Conservation (phyloP, 2,113 vertebrate genomes). For the Triplophysa dalaica region DNA sequence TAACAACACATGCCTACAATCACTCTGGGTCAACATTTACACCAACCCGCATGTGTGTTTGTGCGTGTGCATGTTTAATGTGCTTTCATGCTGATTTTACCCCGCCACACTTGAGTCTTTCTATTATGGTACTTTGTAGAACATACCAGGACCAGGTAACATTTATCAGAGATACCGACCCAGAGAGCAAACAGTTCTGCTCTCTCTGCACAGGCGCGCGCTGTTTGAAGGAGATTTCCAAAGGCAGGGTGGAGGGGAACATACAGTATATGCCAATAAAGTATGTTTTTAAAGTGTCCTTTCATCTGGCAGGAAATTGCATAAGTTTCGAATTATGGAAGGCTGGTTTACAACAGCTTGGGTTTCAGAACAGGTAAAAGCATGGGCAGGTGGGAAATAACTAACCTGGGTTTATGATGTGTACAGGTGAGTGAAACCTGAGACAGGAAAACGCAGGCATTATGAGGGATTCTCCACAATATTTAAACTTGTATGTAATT, state of each 20-base stretch:
- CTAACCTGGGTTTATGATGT: constrained; percentile 42
- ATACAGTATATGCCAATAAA: constrained; percentile 43
- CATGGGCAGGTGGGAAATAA: constrained; percentile 33
- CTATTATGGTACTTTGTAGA: constrained; percentile 11
- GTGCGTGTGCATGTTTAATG: neutral
- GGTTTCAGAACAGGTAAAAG: constrained; percentile 32
- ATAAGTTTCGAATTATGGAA: constrained; percentile 15
- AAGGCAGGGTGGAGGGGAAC: constrained; percentile 5
- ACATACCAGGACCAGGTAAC: constrained; percentile 28
- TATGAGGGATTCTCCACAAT: constrained; percentile 4
- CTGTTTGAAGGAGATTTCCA: constrained; percentile 46
- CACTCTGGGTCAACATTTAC: constrained; percentile 50
- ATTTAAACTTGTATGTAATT: neutral
- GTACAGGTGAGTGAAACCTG: constrained; percentile 12
- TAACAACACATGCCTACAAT: constrained; percentile 28
- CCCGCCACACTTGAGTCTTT: neutral
- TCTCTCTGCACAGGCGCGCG: neutral
- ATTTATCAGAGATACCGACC: constrained; percentile 42
- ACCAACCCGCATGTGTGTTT: neutral
- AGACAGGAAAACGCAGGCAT: neutral
- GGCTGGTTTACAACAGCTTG: constrained; percentile 27
- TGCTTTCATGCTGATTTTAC: constrained; percentile 16
- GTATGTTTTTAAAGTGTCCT: constrained; percentile 39
- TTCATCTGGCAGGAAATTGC: constrained; percentile 51
- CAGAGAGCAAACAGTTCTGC: constrained; percentile 43